A percentile compares a stretch with the other conserved stretches of the same genome.
Conservation (phyloP, 2,113 vertebrate species). For the western clawed frog (Xenopus tropicalis) region UCB_Xtro_10.0 CM004449.2:117322501-117323000, state of each 20-base stretch:
- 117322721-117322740: not conserved
- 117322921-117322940: constrained; percentile 65
- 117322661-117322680: too few species aligned
- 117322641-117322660: not conserved
- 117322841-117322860: not conserved
- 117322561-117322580: not conserved
- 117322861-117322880: not conserved
- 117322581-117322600: not conserved
- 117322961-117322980: constrained; percentile 69
- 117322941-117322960: constrained; percentile 66
- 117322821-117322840: not conserved
- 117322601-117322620: not conserved
- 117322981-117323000: constrained; percentile 62
- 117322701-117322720: not conserved
- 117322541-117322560: not conserved
- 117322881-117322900: constrained; percentile 46
- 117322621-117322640: not conserved
- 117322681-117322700: not conserved
- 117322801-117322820: not conserved
- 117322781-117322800: constrained; percentile 2
- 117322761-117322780: not conserved
- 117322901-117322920: constrained; percentile 71
- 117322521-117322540: not conserved
- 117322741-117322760: not conserved
- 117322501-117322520: not conserved